Base-by-base conservation (phyloP, 2,113 vertebrate genomes). In the Suncus etruscus region DNA sequence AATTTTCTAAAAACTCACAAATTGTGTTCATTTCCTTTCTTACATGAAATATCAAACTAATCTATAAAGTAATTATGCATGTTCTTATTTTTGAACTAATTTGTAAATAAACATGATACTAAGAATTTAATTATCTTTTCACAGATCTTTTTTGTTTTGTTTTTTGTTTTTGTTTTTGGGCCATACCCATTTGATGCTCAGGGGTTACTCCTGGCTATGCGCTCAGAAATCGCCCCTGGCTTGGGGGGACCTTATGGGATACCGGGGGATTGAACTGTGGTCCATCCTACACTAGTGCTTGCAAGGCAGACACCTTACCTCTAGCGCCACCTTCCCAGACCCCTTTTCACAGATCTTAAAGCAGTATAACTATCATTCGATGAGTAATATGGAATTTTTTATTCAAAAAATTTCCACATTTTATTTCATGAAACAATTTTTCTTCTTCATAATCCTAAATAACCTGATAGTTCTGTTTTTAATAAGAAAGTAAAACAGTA, bases 391-490 rank as follows among this genome's bases (percentile, higher is more conserved):
- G 25, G 29, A 77, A 72, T 93, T 61, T 29, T 16, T 83, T 74
- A 3, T n/a, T 90, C 91, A 70, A 8, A 95, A 75, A 75, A 18
- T 54, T 75, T 80, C 29, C 16, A 50, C 54, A 61, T 11, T 89
- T 83, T 20, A 74, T 74, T 58, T 78, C 54, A 72, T 88, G 32
- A 85, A 77, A 80, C 47, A 75, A 83, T 48, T 6, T 74, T 8
- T 94, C 27, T 76, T 72, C 50, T 87, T 75, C 15, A 39, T 93
- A 93, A 94, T 92, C 39, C 86, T 93, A 86, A 96, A 81, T 93
- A 92, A 94, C 86, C 51, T 73, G 22, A 69, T 85, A 69, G 74
- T 92, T 95, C 86, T 95, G 61, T 94, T 93, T 86, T 88, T 50
- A 83, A 86, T 91, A 83, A 61, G 32, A 92, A 93, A 94, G 45